phyloP scores from a whole-genome alignment of 2,888 invertebrate genomes.

The Auanema freiburgensis region DNA sequence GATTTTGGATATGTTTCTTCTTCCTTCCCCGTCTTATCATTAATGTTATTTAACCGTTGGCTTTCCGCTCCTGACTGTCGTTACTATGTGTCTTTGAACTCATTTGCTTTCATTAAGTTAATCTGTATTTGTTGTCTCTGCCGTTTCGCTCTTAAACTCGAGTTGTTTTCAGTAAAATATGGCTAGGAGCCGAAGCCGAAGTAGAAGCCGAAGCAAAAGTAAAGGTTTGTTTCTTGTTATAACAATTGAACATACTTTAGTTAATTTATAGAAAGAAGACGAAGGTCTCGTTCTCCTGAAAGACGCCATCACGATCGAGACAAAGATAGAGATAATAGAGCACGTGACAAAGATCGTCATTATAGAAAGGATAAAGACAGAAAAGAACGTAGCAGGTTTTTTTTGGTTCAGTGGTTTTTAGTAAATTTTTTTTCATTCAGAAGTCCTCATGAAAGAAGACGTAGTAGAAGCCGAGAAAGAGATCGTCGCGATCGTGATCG shows the following conservation, averaged over 20 bases:
- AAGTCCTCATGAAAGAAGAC: slow-evolving; percentile 31
- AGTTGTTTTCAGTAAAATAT: no score
- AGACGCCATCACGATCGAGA: slow-evolving; percentile 19
- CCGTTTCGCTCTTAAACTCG: no score
- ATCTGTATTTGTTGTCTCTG: no score
- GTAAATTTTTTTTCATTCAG: slow-evolving; percentile 9
- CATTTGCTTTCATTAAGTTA: no score
- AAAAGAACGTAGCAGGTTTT: slow-evolving; percentile 16
- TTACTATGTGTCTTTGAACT: no score
- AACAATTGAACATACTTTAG: neutral
- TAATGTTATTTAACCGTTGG: no score
- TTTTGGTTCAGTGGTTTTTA: slow-evolving; percentile 3
- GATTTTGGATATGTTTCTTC: no score
- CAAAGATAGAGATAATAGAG: slow-evolving; percentile 12
- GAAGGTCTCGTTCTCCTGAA: slow-evolving; percentile 25
- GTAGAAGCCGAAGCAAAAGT: slow-evolving; percentile 37
- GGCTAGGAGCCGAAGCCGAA: neutral
- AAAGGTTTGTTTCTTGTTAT: slow-evolving; percentile 17
- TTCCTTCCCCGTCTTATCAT: no score
- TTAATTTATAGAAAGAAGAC: neutral
- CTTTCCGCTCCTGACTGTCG: no score
- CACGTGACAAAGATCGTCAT: slow-evolving; percentile 2
- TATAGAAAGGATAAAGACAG: slow-evolving; percentile 25
- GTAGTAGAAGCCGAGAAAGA: slow-evolving; percentile 31
- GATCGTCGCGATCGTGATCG: slow-evolving; percentile 29